Conservation (phyloP, 2,888 invertebrate genomes). For the Emmelina monodactyla region DNA sequence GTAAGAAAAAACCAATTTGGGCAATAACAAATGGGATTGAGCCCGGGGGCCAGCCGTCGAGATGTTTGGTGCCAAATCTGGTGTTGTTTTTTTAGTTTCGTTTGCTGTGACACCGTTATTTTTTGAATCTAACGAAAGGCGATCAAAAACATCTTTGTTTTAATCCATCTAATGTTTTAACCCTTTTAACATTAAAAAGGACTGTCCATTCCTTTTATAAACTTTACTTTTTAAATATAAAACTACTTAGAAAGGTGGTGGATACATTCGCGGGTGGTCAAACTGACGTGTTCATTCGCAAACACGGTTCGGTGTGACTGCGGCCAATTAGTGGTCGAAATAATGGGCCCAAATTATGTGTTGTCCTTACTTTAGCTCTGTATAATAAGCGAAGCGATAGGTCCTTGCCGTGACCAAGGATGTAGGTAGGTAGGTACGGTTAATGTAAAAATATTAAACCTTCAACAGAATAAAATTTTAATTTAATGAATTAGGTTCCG, state of each 20-base stretch:
- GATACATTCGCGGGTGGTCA: conserved; percentile 9
- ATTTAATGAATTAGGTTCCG: too few relatives aligned
- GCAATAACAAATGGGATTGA: conserved; percentile 28
- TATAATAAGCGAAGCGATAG: too few relatives aligned
- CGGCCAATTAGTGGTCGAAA: conserved; percentile 46
- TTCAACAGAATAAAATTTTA: too few relatives aligned
- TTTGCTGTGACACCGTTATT: conserved; percentile 21
- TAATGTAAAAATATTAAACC: too few relatives aligned
- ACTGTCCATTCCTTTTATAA: too few relatives aligned
- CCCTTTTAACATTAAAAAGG: too few relatives aligned
- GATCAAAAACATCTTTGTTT: too few relatives aligned
- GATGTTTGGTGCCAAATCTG: conserved; percentile 21
- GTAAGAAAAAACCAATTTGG: conserved; percentile 26
- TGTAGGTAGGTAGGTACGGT: too few relatives aligned
- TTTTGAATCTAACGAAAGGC: too few relatives aligned
- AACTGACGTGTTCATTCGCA: background rate
- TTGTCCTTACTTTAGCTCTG: conserved; percentile 39
- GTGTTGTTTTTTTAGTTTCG: conserved; percentile 9
- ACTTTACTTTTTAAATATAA: too few relatives aligned
- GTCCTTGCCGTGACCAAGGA: conserved; percentile 44
- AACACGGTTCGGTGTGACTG: conserved; percentile 28
- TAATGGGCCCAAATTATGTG: conserved; percentile 59
- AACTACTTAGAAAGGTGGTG: too few relatives aligned
- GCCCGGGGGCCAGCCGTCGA: conserved; percentile 18
- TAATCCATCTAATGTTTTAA: too few relatives aligned